These are phyloP conservation scores for Ophion obscuratus DNA, from an alignment of 2,888 invertebrate genomes.

Conservation along the genomic window DNA sequence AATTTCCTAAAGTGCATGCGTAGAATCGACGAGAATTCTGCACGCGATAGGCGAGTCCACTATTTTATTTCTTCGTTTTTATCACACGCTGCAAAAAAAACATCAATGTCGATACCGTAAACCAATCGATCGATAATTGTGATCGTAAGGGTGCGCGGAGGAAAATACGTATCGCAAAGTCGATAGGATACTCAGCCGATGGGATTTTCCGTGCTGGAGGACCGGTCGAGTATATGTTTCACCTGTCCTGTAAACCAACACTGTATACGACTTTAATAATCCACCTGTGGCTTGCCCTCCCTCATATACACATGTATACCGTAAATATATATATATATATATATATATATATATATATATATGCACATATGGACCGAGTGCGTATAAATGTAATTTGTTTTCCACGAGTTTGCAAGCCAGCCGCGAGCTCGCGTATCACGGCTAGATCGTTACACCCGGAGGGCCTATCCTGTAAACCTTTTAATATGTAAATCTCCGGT, in stretches of 20 bases:
- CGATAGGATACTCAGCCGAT: slow-evolving; percentile 49
- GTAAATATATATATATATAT: slow-evolving; percentile 6
- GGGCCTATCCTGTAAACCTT: slow-evolving; percentile 67
- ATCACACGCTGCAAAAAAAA: neutral
- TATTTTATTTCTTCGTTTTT: no score
- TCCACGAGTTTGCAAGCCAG: slow-evolving; percentile 39
- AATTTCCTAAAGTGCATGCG: neutral
- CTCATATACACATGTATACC: neutral
- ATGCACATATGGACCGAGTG: neutral
- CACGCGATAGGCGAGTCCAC: no score
- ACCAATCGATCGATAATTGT: slow-evolving; percentile 58
- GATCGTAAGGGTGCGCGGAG: slow-evolving; percentile 37
- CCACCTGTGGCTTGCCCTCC: slow-evolving; percentile 39
- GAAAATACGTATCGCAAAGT: slow-evolving; percentile 32
- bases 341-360: slow-evolving; percentile 11
- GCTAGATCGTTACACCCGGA: slow-evolving; percentile 67
- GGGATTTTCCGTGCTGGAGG: slow-evolving; percentile 45
- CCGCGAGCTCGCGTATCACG: slow-evolving; percentile 53
- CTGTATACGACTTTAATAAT: slow-evolving; percentile 11
- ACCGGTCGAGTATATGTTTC: slow-evolving; percentile 22
- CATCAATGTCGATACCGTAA: slow-evolving; percentile 1
- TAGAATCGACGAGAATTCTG: no score
- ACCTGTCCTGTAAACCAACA: neutral
- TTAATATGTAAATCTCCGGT: slow-evolving; percentile 66
- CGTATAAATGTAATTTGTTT: slow-evolving; percentile 39